A percentile compares a stretch with the other conserved stretches of the same genome.
Conservation (phyloP, 2,113 vertebrate species). For the Steatornis caripensis region DNA sequence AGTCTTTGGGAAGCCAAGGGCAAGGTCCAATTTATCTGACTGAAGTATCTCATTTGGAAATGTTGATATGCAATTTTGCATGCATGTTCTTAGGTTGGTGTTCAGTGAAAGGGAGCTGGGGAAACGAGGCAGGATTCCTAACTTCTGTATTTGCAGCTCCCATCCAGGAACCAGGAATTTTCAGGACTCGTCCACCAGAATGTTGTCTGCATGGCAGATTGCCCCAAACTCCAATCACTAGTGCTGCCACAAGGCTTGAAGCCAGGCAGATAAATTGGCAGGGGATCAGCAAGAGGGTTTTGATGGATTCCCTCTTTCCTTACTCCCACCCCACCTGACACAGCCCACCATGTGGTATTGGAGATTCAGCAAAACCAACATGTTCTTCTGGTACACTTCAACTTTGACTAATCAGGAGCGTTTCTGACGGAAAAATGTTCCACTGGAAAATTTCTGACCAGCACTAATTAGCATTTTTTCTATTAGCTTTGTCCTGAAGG, state of each 20-base stretch:
- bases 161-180: background rate
- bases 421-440: conserved; percentile 53
- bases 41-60: background rate
- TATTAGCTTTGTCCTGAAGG: conserved; percentile 60
- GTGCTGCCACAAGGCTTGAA: background rate
- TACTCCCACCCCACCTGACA: background rate
- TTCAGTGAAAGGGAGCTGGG: background rate
- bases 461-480: conserved; percentile 54
- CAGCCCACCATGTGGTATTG: background rate
- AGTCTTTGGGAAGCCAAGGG: background rate
- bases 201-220: background rate
- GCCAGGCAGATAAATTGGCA: background rate
- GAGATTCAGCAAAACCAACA: background rate
- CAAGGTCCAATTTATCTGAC: background rate
- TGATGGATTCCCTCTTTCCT: background rate
- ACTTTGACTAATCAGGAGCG: conserved; percentile 17
- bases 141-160: background rate
- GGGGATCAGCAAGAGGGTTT: background rate
- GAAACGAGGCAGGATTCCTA: background rate
- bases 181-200: background rate
- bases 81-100: background rate
- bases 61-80: background rate
- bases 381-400: conserved; percentile 20
- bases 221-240: background rate
- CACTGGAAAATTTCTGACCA: conserved; percentile 49